Evolutionary conservation across 2,113 vertebrate species (phyloP).

Genomic region (Chloebia gouldiae): DNA sequence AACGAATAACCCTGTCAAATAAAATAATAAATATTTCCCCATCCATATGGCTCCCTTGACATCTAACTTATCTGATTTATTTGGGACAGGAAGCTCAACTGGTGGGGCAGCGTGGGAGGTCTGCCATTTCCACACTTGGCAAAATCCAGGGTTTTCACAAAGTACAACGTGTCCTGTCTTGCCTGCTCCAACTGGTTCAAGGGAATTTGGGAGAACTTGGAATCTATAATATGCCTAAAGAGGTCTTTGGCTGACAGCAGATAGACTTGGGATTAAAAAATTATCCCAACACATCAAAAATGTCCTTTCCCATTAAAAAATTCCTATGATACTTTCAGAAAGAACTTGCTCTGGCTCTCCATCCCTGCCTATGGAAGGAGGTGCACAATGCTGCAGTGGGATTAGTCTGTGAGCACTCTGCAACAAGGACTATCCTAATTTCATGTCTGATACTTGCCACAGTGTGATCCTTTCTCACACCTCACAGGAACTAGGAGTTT

Average conservation of each 20-base stretch:
- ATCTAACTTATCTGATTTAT: neutral
- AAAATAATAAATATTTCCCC: neutral
- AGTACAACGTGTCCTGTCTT: neutral
- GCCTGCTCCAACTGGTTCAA: neutral
- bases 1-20: neutral
- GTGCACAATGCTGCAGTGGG: neutral
- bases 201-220: neutral
- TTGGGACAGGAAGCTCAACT: neutral
- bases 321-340: neutral
- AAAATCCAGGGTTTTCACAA: neutral
- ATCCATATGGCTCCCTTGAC: neutral
- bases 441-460: neutral
- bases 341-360: neutral
- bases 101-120: neutral
- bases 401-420: neutral
- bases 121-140: neutral
- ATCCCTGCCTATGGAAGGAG: neutral
- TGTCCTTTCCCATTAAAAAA: neutral
- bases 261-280: neutral
- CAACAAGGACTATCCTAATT: neutral
- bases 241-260: neutral
- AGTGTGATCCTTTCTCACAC: neutral
- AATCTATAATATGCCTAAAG: neutral
- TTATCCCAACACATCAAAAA: neutral
- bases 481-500: neutral